These are phyloP conservation scores for Perdita meconis DNA, from an alignment of 2,888 invertebrate genomes.

Conservation along the genomic window DNA sequence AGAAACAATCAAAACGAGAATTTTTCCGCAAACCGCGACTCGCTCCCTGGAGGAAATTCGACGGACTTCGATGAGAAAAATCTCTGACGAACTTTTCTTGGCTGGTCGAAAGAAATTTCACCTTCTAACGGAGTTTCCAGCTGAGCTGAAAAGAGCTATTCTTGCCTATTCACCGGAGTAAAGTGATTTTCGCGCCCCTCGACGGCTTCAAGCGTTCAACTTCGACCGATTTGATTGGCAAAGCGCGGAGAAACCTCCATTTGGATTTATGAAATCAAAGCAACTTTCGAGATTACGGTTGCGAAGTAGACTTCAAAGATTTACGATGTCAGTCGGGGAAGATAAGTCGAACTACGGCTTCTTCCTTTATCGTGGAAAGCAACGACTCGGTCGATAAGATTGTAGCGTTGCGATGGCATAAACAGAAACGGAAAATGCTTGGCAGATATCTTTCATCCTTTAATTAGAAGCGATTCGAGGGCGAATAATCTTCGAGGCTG, in stretches of 20 bases:
- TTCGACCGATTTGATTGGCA: neutral
- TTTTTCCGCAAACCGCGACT: neutral
- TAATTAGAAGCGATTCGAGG: no score
- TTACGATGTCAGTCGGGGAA: no score
- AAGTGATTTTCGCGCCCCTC: neutral
- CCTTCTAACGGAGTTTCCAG: neutral
- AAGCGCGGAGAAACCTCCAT: neutral
- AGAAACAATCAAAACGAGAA: constrained; percentile 4
- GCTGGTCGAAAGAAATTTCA: neutral
- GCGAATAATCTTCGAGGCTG: no score
- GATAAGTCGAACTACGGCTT: no score
- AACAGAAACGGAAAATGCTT: no score
- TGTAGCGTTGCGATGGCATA: no score
- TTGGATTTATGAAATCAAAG: neutral
- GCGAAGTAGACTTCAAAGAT: no score
- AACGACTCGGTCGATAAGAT: no score
- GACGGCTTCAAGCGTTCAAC: neutral
- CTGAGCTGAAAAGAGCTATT: neutral
- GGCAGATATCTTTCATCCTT: no score
- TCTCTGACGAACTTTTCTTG: neutral
- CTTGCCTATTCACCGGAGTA: neutral
- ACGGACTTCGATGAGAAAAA: neutral
- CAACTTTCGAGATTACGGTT: neutral
- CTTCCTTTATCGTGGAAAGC: no score
- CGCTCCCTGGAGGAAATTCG: neutral